A percentile compares a stretch with the other conserved stretches of the same genome.
Conservation (phyloP, 1,140 invertebrate species). For the Octopus sinensis region DNA sequence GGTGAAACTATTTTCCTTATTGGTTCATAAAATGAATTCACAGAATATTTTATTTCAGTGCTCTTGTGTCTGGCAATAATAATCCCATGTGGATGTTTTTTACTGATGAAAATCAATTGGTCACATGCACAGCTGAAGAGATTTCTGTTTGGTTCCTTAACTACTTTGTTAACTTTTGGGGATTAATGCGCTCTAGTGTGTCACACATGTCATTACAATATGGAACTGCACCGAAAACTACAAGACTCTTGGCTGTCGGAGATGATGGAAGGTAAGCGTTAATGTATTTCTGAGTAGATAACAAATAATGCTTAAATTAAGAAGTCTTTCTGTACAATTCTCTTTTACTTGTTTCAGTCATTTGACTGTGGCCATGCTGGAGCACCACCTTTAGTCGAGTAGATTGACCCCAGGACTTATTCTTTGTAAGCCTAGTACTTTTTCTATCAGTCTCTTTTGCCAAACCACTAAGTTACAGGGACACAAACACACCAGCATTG, state of each 20-base stretch:
- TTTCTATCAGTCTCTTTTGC: no score
- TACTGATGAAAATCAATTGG: conserved; percentile 52
- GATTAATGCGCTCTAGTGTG: conserved; percentile 41
- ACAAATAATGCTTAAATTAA: not conserved
- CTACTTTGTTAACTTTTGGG: conserved; percentile 51
- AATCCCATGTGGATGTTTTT: conserved; percentile 56
- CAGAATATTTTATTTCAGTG: conserved; percentile 21
- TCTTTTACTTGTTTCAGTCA: not conserved
- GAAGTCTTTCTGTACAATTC: not conserved
- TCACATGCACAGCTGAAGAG: conserved; percentile 44
- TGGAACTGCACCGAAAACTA: conserved; percentile 41
- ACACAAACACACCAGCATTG: no score
- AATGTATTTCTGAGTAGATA: not conserved
- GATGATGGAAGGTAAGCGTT: conserved; percentile 50
- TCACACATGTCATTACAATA: conserved; percentile 35
- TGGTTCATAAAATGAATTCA: no score
- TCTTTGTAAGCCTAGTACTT: no score
- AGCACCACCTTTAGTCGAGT: no score
- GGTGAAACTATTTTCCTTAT: no score
- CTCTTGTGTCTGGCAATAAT: conserved; percentile 46
- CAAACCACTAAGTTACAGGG: no score
- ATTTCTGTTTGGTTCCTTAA: conserved; percentile 54
- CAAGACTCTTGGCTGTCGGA: conserved; percentile 45
- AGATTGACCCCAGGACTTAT: no score
- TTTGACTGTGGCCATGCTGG: no score